Evolutionary conservation across 2,113 vertebrate species (phyloP).

Genomic region (Phoxinus phoxinus): DNA sequence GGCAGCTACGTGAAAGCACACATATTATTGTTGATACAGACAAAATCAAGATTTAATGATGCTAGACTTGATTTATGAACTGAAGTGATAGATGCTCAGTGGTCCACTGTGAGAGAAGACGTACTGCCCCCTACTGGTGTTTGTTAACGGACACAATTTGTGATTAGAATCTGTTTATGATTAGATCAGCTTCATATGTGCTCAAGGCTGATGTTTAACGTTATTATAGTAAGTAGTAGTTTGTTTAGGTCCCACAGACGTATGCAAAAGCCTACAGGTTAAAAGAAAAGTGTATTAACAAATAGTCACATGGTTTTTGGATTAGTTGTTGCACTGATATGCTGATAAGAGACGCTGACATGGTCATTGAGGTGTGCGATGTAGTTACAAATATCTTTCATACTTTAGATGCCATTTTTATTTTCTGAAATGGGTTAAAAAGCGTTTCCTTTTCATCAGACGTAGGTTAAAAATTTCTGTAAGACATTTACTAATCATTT

Average conservation of each 20-base stretch:
- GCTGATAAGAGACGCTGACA: neutral
- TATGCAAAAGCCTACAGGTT: neutral
- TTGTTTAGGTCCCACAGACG: neutral
- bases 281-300: neutral
- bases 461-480: too few relatives aligned
- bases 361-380: neutral
- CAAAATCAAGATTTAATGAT: constrained; percentile 26
- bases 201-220: too few relatives aligned
- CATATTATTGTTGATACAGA: neutral
- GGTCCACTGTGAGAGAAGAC: constrained; percentile 5
- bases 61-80: constrained; percentile 35
- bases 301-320: neutral
- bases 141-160: neutral
- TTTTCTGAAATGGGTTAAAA: neutral
- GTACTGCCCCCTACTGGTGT: constrained; percentile 36
- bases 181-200: too few relatives aligned
- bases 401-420: neutral
- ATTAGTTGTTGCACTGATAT: neutral
- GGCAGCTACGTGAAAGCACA: neutral
- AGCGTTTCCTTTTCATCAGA: neutral
- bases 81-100: neutral
- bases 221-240: too few relatives aligned
- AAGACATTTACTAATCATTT: too few relatives aligned
- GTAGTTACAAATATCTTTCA: neutral
- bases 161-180: neutral